phyloP scores from a whole-genome alignment of 2,888 invertebrate species.

The Boloria euphrosyne region DNA sequence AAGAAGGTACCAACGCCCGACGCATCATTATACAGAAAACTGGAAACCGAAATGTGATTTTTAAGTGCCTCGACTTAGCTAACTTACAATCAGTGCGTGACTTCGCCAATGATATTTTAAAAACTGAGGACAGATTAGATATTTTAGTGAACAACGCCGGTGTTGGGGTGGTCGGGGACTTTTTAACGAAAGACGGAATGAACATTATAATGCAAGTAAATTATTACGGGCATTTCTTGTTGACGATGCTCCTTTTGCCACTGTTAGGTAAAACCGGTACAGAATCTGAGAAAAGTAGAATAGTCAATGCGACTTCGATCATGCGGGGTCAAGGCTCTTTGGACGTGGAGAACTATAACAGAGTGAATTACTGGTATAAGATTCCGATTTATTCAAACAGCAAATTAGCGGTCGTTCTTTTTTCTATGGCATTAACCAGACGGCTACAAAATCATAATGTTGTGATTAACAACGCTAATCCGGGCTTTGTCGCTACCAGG shows the following conservation, averaged over 20 bases:
- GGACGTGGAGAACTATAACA: conserved; percentile 85
- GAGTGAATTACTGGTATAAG: conserved; percentile 66
- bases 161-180: conserved; percentile 81
- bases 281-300: conserved; percentile 83
- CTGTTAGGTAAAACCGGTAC: conserved; percentile 82
- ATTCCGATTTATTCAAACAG: conserved; percentile 75
- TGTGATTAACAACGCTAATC: conserved; percentile 89
- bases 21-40: conserved; percentile 84
- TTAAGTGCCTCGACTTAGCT: conserved; percentile 87
- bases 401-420: conserved; percentile 88
- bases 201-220: conserved; percentile 95
- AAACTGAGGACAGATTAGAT: conserved; percentile 81
- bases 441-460: conserved; percentile 84
- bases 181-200: conserved; percentile 87
- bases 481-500: conserved; percentile 89
- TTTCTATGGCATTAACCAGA: conserved; percentile 86
- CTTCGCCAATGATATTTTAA: conserved; percentile 39
- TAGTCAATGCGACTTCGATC: conserved; percentile 88
- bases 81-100: conserved; percentile 70
- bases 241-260: conserved; percentile 92
- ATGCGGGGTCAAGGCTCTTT: conserved; percentile 84
- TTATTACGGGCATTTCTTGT: conserved; percentile 93
- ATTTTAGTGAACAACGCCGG: conserved; percentile 95
- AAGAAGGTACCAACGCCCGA: conserved; percentile 58
- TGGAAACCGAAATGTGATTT: conserved; percentile 84